Evolutionary conservation across 2,888 invertebrate genomes (phyloP).

Genomic region (Plebejus anna): DNA sequence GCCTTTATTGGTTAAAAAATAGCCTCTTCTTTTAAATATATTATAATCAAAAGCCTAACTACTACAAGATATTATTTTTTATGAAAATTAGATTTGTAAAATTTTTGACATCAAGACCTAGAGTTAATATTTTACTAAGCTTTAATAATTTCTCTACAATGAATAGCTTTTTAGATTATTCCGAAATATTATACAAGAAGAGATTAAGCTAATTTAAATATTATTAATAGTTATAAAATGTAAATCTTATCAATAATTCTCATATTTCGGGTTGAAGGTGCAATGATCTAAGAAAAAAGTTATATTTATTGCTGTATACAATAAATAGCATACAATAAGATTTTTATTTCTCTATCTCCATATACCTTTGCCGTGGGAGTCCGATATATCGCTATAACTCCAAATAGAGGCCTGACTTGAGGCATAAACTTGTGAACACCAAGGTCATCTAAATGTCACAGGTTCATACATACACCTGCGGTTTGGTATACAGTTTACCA

Average conservation of each 20-base stretch:
- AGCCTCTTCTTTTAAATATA: too few relatives aligned
- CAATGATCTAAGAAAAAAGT: not conserved
- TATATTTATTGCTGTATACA: not conserved
- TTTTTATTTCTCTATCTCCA: not conserved
- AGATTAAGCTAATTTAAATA: not conserved
- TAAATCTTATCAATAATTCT: not conserved
- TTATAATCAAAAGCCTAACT: too few relatives aligned
- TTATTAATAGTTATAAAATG: not conserved
- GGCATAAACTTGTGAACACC: conserved; percentile 1
- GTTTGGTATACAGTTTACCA: too few relatives aligned
- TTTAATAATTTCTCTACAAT: not conserved
- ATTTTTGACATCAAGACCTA: too few relatives aligned
- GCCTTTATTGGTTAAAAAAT: too few relatives aligned
- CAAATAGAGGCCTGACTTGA: not conserved
- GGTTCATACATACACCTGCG: conserved; percentile 2
- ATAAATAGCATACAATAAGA: not conserved
- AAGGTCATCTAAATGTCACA: conserved; percentile 9
- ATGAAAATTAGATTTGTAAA: too few relatives aligned
- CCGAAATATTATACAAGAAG: too few relatives aligned
- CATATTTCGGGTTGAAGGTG: too few relatives aligned
- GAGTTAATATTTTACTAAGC: too few relatives aligned
- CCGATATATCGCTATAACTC: not conserved
- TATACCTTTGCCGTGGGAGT: not conserved
- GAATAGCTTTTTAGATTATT: too few relatives aligned
- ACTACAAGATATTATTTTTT: too few relatives aligned